phyloP scores from a whole-genome alignment of 2,888 invertebrate genomes.

The Syritta pipiens region DNA sequence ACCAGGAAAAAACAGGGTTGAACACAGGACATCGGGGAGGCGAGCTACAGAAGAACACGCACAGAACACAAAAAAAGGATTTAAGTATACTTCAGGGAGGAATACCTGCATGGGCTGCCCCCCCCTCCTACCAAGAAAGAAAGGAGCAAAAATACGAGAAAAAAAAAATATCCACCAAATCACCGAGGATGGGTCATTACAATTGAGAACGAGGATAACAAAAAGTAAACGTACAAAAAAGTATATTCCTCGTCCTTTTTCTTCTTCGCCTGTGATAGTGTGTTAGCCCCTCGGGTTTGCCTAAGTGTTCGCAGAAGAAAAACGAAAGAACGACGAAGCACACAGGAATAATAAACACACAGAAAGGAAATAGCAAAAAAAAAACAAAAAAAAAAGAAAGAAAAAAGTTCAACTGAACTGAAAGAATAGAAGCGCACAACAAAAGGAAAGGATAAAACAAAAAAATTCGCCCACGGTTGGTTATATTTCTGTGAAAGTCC shows the following conservation, averaged over 20 bases:
- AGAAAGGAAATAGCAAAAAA: not conserved
- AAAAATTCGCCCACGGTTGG: conserved; percentile 62
- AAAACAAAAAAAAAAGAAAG: not conserved
- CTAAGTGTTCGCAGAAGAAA: conserved; percentile 43
- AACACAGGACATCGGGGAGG: conserved; percentile 25
- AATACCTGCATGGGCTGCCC: conserved; percentile 15
- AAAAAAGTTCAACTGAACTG: conserved; percentile 10
- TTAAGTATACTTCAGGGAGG: not conserved
- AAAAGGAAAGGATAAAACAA: not conserved
- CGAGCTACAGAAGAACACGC: not conserved
- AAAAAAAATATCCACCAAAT: not conserved
- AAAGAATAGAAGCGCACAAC: conserved; percentile 2
- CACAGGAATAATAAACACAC: conserved; percentile 10
- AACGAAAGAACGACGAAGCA: conserved; percentile 31
- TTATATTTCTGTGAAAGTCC: conserved; percentile 56
- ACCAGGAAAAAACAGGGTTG: conserved; percentile 7
- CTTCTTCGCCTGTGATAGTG: conserved; percentile 20
- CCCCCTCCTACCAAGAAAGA: not conserved
- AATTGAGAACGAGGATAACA: conserved; percentile 21
- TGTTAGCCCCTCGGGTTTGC: conserved; percentile 5
- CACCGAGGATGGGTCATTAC: conserved; percentile 33
- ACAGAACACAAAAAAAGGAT: conserved; percentile 2
- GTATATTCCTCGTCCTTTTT: conserved; percentile 25
- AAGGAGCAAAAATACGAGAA: not conserved
- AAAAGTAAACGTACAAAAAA: not conserved